Evolutionary conservation across 2,888 invertebrate species (phyloP).

Genomic region (Cantharis flavilabris): DNA sequence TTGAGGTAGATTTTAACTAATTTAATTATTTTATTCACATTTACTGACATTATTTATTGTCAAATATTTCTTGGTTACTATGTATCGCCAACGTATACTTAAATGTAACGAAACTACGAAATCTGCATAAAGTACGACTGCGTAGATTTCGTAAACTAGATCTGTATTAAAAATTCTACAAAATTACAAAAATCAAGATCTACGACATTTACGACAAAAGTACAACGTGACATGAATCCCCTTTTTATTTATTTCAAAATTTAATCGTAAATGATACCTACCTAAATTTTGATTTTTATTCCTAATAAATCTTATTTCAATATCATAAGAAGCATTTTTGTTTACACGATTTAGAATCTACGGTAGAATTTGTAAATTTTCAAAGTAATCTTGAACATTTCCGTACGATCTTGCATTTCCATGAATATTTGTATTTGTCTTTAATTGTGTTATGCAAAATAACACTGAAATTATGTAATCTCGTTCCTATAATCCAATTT

Average conservation of each 20-base stretch:
- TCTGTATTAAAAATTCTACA: no score
- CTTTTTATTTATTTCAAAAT: not conserved
- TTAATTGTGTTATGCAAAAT: not conserved
- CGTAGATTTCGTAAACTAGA: no score
- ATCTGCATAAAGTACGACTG: no score
- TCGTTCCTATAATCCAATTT: not conserved
- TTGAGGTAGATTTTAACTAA: no score
- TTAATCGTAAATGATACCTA: not conserved
- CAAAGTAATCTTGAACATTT: not conserved
- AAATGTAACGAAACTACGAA: no score
- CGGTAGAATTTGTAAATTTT: not conserved
- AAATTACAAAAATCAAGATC: no score
- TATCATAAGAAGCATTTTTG: not conserved
- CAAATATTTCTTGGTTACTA: no score
- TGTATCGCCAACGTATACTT: no score
- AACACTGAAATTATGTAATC: not conserved
- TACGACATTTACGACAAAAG: no score
- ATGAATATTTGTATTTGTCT: not conserved
- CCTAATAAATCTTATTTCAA: not conserved
- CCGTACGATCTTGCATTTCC: not conserved
- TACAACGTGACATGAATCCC: no score
- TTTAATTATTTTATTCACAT: no score
- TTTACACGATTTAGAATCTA: not conserved
- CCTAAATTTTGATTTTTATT: not conserved
- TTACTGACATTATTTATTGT: no score